phyloP scores from a whole-genome alignment of 2,113 vertebrate genomes.

The Antennarius striatus region DNA sequence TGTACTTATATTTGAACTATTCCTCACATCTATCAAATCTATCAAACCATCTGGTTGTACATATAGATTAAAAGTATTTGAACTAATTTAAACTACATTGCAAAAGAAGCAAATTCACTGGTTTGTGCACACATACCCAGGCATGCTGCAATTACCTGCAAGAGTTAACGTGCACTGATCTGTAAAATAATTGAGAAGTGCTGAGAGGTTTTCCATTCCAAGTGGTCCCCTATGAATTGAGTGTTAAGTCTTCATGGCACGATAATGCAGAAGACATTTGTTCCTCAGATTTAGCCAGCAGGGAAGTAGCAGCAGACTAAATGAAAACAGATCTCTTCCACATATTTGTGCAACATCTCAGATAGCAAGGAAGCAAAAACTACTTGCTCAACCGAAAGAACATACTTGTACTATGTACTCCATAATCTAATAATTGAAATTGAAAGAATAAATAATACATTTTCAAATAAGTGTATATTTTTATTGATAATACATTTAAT shows the following conservation, averaged over 20 bases:
- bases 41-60: constrained; percentile 10
- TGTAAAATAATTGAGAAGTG: constrained; percentile 72
- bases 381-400: too few relatives aligned
- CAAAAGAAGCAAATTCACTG: constrained; percentile 22
- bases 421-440: too few relatives aligned
- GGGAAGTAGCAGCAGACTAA: constrained; percentile 60
- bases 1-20: neutral
- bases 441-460: too few relatives aligned
- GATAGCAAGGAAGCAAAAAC: constrained; percentile 33
- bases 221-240: constrained; percentile 65
- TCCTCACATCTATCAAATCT: neutral
- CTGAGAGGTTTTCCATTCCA: constrained; percentile 70
- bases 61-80: constrained; percentile 30
- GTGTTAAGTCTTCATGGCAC: constrained; percentile 67
- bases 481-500: too few relatives aligned
- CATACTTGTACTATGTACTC: too few relatives aligned
- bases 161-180: constrained; percentile 69
- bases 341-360: constrained; percentile 48
- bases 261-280: constrained; percentile 63
- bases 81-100: constrained; percentile 10
- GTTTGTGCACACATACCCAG: constrained; percentile 39
- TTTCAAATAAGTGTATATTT: too few relatives aligned
- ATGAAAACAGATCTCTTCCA: constrained; percentile 60
- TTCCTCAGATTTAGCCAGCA: constrained; percentile 63
- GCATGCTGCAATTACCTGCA: constrained; percentile 67